These are phyloP conservation scores for Dendrocincla tyrannina DNA, from an alignment of 2,797 vertebrate genomes.

Conservation along the genomic window DNA sequence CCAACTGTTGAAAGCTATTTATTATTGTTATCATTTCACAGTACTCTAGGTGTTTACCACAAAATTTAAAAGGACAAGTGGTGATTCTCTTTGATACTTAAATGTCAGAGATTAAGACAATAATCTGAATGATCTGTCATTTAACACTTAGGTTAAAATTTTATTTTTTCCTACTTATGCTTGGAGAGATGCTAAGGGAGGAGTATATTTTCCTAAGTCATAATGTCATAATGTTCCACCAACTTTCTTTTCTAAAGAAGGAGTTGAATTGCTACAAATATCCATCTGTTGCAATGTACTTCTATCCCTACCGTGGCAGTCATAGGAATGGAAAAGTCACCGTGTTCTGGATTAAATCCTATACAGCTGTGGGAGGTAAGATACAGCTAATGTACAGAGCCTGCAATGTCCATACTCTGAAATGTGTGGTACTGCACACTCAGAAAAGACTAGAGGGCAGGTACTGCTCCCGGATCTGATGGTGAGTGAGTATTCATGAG, in stretches of 20 bases:
- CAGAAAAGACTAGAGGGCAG: not conserved
- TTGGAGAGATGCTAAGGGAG: not conserved
- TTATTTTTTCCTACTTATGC: not conserved
- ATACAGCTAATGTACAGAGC: not conserved
- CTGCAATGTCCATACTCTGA: not conserved
- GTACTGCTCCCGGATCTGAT: not conserved
- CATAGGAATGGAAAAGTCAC: not conserved
- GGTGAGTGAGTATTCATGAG: not conserved
- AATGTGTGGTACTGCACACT: not conserved
- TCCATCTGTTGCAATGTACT: not conserved
- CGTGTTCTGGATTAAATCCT: not conserved
- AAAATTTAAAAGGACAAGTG: not conserved
- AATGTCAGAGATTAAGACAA: not conserved
- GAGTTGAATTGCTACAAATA: not conserved
- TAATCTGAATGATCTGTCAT: not conserved
- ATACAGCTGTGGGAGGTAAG: not conserved
- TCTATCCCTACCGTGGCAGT: not conserved
- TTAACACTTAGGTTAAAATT: not conserved
- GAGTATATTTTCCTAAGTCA: not conserved
- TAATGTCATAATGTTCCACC: accelerated
- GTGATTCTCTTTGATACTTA: not conserved
- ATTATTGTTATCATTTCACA: not conserved
- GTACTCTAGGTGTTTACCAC: not conserved
- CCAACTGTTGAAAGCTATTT: not conserved
- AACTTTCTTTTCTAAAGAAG: not conserved